A percentile compares a stretch with the other conserved stretches of the same genome.
phyloP scores from a whole-genome alignment of 2,888 invertebrate species.

The Psylliodes chrysocephalus region DNA sequence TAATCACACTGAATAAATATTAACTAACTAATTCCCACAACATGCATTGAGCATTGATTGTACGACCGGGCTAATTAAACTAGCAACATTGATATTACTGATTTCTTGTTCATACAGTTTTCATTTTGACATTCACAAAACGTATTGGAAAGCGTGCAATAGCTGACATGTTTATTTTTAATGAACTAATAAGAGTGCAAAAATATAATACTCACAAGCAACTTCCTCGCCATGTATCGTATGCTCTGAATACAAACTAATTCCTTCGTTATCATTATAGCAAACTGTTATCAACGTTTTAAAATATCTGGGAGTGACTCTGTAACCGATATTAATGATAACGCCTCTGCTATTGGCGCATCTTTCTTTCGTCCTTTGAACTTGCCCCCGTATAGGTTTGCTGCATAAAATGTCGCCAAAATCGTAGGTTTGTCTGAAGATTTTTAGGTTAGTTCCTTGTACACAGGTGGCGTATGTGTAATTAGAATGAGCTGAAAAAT shows the following conservation, averaged over 20 bases:
- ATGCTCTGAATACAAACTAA: slow-evolving; percentile 59
- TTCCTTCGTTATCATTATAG: slow-evolving; percentile 56
- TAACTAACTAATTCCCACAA: too few species aligned
- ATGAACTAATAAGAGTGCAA: too few species aligned
- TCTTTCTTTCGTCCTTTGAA: slow-evolving; percentile 49
- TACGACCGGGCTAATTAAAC: too few species aligned
- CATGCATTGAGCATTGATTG: too few species aligned
- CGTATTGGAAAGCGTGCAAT: too few species aligned
- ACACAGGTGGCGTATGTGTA: slow-evolving; percentile 51
- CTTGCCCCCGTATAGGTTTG: slow-evolving; percentile 51
- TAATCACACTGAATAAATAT: too few species aligned
- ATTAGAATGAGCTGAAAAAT: slow-evolving; percentile 53
- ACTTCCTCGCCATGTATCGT: slow-evolving; percentile 59
- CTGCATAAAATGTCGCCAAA: slow-evolving; percentile 54
- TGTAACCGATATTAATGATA: slow-evolving; percentile 56
- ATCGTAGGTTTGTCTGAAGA: slow-evolving; percentile 42
- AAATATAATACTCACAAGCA: slow-evolving; percentile 59
- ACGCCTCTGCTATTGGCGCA: slow-evolving; percentile 54
- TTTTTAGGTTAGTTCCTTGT: slow-evolving; percentile 45
- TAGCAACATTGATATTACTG: too few species aligned
- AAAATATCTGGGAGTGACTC: slow-evolving; percentile 47
- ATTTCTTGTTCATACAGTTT: too few species aligned
- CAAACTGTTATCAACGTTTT: slow-evolving; percentile 58
- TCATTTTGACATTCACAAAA: too few species aligned
- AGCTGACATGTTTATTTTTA: too few species aligned